Percentiles rank a stretch among this genome's conserved stretches.
These are phyloP conservation scores for Pelodiscus sinensis DNA, from an alignment of 2,113 vertebrate species.

Conservation along the genomic window DNA sequence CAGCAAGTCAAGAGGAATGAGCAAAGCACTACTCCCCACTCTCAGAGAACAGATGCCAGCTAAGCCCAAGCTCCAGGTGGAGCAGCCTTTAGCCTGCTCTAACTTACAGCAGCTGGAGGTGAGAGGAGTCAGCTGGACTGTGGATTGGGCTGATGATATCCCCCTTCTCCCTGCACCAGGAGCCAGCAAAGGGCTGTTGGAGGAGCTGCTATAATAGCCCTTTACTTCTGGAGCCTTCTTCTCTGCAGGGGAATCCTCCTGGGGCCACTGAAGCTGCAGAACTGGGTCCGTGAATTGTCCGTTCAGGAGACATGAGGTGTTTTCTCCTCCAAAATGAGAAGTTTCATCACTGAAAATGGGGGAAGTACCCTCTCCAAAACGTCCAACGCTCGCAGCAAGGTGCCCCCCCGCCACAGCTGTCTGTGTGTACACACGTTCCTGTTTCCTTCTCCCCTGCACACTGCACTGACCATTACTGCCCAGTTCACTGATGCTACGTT, in stretches of 20 bases:
- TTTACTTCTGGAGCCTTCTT: not conserved
- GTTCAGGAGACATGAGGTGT: not conserved
- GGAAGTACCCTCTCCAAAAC: not conserved
- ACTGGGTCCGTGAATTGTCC: not conserved
- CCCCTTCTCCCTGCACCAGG: not conserved
- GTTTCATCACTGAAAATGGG: not conserved
- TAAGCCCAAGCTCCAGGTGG: not conserved
- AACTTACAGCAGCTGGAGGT: not conserved
- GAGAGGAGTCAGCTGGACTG: not conserved
- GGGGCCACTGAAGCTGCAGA: rapidly evolving
- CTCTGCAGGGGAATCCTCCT: not conserved
- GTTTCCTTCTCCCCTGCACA: rapidly evolving
- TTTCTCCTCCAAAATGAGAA: rapidly evolving
- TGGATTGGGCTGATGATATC: not conserved
- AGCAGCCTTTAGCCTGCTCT: not conserved
- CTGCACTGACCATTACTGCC: not conserved
- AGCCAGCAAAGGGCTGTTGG: not conserved
- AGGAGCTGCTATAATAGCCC: not conserved
- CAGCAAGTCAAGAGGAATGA: not conserved
- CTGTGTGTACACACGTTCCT: rapidly evolving
- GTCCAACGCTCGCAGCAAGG: rapidly evolving
- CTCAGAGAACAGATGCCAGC: not conserved
- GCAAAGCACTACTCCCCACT: not conserved
- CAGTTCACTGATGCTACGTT: not conserved
- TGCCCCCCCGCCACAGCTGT: rapidly evolving